These are phyloP conservation scores for Mesocentrotus franciscanus DNA, from an alignment of 53 echinoderm and acorn worm genomes.

Conservation along the genomic window DNA sequence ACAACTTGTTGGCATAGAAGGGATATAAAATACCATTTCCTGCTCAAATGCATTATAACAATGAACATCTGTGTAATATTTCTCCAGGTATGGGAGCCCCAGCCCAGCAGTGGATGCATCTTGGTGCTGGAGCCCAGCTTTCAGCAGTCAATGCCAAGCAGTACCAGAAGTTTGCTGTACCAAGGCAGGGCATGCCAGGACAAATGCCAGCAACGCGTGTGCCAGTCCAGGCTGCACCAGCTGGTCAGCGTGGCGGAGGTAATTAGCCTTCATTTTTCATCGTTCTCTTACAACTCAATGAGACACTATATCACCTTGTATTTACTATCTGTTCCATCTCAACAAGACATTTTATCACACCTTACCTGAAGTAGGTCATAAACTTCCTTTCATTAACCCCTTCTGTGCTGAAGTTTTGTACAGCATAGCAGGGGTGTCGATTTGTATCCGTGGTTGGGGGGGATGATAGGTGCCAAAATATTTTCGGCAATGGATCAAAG, in stretches of 20 bases:
- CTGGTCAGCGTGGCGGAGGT: conserved; percentile 76
- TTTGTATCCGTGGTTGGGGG: no score
- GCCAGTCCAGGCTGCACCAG: conserved; percentile 77
- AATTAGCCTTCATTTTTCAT: neutral
- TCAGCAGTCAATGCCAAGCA: conserved; percentile 44
- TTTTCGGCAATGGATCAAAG: no score
- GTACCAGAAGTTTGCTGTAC: conserved; percentile 50
- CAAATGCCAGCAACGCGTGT: conserved; percentile 54
- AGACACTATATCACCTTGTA: no score
- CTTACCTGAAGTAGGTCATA: no score
- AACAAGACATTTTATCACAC: no score
- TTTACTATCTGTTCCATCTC: no score
- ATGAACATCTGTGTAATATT: neutral
- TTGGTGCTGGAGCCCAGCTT: conserved; percentile 49
- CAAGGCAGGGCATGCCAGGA: conserved; percentile 54
- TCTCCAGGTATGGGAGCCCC: conserved; percentile 52
- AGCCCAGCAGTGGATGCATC: conserved; percentile 56
- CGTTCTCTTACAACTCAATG: no score
- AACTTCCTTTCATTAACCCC: no score
- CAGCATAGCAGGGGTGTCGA: no score
- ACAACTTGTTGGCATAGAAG: neutral
- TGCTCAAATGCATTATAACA: neutral
- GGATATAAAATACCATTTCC: neutral
- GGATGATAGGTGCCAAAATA: no score
- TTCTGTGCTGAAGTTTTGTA: no score